Evolutionary conservation across 2,797 vertebrate genomes (phyloP).

Genomic region (Dendrocincla tyrannina): DNA sequence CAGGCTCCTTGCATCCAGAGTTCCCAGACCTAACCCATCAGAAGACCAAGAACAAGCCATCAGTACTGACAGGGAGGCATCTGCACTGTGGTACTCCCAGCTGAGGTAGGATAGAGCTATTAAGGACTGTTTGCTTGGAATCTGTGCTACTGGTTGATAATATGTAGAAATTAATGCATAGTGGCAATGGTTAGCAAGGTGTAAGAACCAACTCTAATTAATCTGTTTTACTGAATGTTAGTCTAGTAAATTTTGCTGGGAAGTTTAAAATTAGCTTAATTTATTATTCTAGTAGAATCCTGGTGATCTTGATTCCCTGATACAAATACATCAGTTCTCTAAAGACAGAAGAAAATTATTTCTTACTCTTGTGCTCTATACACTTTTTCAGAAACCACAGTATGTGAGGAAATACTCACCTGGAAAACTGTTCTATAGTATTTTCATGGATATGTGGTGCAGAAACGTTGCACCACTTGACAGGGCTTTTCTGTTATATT

Average conservation of each 20-base stretch:
- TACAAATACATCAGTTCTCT: background rate
- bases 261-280: background rate
- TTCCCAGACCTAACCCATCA: background rate
- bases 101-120: background rate
- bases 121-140: background rate
- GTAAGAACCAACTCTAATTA: background rate
- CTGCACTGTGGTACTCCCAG: background rate
- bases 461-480: background rate
- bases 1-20: background rate
- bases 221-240: background rate
- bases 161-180: background rate
- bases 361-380: background rate
- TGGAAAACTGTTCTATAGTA: background rate
- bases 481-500: background rate
- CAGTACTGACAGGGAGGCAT: fast-evolving
- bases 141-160: background rate
- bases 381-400: fast-evolving
- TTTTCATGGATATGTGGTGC: background rate
- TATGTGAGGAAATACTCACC: background rate
- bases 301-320: background rate
- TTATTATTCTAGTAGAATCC: background rate
- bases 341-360: background rate
- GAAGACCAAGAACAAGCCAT: background rate
- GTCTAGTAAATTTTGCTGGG: background rate
- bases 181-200: background rate